Evolutionary conservation across 2,797 vertebrate species (phyloP).

Genomic region (Hoplostethus atlanticus): DNA sequence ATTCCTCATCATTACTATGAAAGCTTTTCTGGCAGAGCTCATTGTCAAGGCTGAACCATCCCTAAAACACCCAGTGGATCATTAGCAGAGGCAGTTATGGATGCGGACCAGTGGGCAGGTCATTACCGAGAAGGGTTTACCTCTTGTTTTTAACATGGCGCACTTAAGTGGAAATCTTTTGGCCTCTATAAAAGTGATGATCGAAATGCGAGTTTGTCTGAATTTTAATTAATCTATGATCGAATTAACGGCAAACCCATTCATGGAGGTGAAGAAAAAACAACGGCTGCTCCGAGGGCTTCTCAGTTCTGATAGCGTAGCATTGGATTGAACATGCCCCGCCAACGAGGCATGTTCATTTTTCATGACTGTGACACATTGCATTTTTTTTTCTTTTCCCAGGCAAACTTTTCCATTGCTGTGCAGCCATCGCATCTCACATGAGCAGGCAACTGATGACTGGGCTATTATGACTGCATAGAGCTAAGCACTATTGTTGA

Average conservation of each 20-base stretch:
- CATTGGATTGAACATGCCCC: background rate
- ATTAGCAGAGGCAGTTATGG: constrained; percentile 47
- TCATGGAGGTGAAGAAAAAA: constrained; percentile 23
- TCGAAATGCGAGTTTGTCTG: constrained; percentile 14
- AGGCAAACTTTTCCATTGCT: constrained; percentile 48
- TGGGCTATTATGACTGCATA: constrained; percentile 69
- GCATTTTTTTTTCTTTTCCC: constrained; percentile 27
- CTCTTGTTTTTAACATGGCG: constrained; percentile 1
- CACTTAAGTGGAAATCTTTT: constrained; percentile 2
- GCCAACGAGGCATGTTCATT: constrained; percentile 9
- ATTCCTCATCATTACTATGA: constrained; percentile 66
- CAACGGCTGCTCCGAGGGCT: background rate
- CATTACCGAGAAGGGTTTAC: constrained; percentile 53
- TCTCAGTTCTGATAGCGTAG: constrained; percentile 11
- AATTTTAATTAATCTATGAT: constrained; percentile 37
- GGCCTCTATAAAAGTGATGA: constrained; percentile 25
- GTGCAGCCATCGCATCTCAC: constrained; percentile 56
- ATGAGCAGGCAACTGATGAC: constrained; percentile 72
- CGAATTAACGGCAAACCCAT: constrained; percentile 22
- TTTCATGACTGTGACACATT: constrained; percentile 36
- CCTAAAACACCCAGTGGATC: constrained; percentile 40
- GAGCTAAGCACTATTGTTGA: constrained; percentile 79
- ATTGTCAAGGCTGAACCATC: constrained; percentile 36
- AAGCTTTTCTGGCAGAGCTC: constrained; percentile 74
- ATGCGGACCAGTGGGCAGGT: constrained; percentile 37